Evolutionary conservation across 2,888 invertebrate species (phyloP), one percentile per base, ranked within the genome.

Genomic region (Sylvicola cinctus): DNA sequence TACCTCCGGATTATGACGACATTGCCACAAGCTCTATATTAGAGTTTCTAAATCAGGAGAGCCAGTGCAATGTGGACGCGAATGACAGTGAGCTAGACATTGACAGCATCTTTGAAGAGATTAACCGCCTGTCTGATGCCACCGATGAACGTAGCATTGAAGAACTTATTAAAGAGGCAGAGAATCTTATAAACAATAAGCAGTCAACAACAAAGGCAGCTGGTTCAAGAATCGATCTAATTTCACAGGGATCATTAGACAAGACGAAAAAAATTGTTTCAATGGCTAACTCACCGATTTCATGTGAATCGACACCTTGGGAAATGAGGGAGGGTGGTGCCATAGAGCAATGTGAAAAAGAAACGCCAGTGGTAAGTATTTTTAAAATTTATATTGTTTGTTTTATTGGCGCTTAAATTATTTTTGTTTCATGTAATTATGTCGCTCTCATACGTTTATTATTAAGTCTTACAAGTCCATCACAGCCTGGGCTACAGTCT

Each of bases 61-160:
- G 50, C 37, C 49, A 52, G 40, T 57, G 58, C 42, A 44, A 39
- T 33, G 38, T 38, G 34, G 37, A 36, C 16, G 39, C 41, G 17
- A 41, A 43, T 29, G 39, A 29, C 15, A 50, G 43, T 36, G 49
- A 54, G 26, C 62, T 67, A 33, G 74, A 74, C 53, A 67, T 74
- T 7, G 73, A 68, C 42, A 66, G 66, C 52, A 72, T 76, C 49
- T 69, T 76, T 43, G 70, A 65, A 45, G 74, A 76, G 55, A 73
- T 76, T 3, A 70, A 67, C 42, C 67, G 71, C 40, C 49, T 70
- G 30, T 60, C 67, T 25, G 60, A 53, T 39, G 55, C 52, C 37
- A 48, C 48, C 2, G 61, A 60, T 23, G 61, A 62, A 37, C 59
- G 65, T 29, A 64, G 62, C 47, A 61, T 70, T 5, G 69, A 69